phyloP scores from a whole-genome alignment of 2,113 vertebrate species.

The Alectura lathami region DNA sequence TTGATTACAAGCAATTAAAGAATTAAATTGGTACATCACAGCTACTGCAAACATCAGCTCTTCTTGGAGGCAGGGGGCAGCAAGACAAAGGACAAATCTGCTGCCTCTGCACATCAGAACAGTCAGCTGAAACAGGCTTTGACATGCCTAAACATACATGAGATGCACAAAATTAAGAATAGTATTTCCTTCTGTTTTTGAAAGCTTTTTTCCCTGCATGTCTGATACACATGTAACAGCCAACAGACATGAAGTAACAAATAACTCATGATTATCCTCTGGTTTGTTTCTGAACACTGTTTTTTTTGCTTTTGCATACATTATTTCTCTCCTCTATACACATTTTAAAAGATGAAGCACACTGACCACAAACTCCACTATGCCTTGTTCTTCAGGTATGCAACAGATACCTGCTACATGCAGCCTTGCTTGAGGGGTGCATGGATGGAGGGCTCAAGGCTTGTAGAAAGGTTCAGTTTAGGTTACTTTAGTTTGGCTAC shows the following conservation, averaged over 20 bases:
- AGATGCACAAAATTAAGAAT: not conserved
- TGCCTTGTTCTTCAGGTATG: not conserved
- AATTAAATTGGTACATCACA: not conserved
- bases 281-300: not conserved
- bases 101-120: not conserved
- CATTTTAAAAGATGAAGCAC: not conserved
- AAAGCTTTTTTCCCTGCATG: not conserved
- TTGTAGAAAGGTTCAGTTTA: not conserved
- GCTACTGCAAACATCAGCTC: not conserved
- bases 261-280: not conserved
- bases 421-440: accelerated
- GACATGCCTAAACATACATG: not conserved
- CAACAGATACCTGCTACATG: not conserved
- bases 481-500: not conserved
- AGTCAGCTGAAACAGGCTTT: not conserved
- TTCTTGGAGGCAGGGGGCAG: not conserved
- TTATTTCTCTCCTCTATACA: not conserved
- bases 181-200: not conserved
- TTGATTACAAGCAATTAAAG: not conserved
- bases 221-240: not conserved
- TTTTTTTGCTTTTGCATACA: not conserved
- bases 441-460: not conserved
- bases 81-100: not conserved
- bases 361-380: not conserved
- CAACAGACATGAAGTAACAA: not conserved